Percentiles rank a stretch among this genome's conserved stretches.
Conservation (phyloP, 2,888 invertebrate species). For the Endomychus coccineus region DNA sequence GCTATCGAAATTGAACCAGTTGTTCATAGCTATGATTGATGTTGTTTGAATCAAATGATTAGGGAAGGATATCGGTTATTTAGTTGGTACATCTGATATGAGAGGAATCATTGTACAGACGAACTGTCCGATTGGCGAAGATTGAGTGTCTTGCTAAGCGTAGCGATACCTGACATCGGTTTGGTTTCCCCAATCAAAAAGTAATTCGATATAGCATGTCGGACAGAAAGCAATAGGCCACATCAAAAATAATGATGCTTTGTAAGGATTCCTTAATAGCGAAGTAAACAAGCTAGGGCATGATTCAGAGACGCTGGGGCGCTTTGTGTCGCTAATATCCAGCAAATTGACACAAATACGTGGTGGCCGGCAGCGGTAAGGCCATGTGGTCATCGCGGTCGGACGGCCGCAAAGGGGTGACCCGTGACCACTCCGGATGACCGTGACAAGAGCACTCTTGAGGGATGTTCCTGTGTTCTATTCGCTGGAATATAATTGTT, state of each 20-base stretch:
- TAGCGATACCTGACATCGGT: slow-evolving; percentile 35
- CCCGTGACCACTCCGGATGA: slow-evolving; percentile 37
- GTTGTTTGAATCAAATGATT: no score
- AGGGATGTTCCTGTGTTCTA: slow-evolving; percentile 36
- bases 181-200: slow-evolving; percentile 39
- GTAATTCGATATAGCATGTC: slow-evolving; percentile 38
- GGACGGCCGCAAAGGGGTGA: slow-evolving; percentile 32
- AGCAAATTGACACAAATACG: slow-evolving; percentile 41
- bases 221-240: slow-evolving; percentile 34
- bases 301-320: slow-evolving; percentile 28
- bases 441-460: slow-evolving; percentile 41
- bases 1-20: no score
- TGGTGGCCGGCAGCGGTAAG: slow-evolving; percentile 29
- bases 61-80: no score
- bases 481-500: slow-evolving; percentile 44
- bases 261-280: slow-evolving; percentile 38
- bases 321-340: slow-evolving; percentile 36
- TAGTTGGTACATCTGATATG: no score
- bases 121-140: no score
- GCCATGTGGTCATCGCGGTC: slow-evolving; percentile 27
- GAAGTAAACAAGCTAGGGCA: slow-evolving; percentile 32
- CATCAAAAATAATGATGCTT: slow-evolving; percentile 43
- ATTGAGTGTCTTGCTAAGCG: no score
- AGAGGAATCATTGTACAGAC: no score
- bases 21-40: no score